These are phyloP conservation scores for Luperina nickerlii DNA, from an alignment of 2,888 invertebrate genomes.

Conservation along the genomic window DNA sequence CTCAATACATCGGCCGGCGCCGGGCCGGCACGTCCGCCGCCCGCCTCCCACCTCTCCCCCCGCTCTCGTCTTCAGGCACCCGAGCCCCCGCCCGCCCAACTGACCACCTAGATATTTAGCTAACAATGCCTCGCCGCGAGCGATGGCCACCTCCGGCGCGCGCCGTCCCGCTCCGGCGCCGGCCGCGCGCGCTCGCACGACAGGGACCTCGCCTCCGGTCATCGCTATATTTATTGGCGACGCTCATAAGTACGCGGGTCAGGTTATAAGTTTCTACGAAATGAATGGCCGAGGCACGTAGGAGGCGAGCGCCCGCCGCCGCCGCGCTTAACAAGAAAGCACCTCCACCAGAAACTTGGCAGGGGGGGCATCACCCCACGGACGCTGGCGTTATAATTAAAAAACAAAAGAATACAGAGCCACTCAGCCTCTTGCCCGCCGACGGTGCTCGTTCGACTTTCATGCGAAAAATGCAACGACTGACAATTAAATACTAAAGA, in stretches of 20 bases:
- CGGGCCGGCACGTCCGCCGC: slow-evolving; percentile 87
- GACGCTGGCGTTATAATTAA: slow-evolving; percentile 88
- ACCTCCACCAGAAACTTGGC: slow-evolving; percentile 87
- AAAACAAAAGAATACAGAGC: slow-evolving; percentile 90
- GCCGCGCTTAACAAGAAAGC: slow-evolving; percentile 88
- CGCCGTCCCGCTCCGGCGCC: slow-evolving; percentile 81
- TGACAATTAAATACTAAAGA: slow-evolving; percentile 78
- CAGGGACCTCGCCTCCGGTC: slow-evolving; percentile 87
- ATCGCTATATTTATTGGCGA: slow-evolving; percentile 90
- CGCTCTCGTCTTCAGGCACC: slow-evolving; percentile 79
- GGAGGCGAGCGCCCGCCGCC: slow-evolving; percentile 85
- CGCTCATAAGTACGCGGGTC: slow-evolving; percentile 90
- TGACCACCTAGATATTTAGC: slow-evolving; percentile 91
- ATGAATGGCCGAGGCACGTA: slow-evolving; percentile 90
- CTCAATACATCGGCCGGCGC: slow-evolving; percentile 90
- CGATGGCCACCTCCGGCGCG: slow-evolving; percentile 76
- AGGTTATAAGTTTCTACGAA: slow-evolving; percentile 90
- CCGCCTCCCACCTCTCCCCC: slow-evolving; percentile 83
- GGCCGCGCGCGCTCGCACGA: slow-evolving; percentile 71
- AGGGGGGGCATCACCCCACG: slow-evolving; percentile 82
- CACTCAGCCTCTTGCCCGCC: slow-evolving; percentile 87
- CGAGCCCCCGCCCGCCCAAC: slow-evolving; percentile 82
- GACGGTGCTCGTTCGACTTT: slow-evolving; percentile 82
- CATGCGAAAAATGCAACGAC: slow-evolving; percentile 86
- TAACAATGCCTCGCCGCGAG: slow-evolving; percentile 88